Percentiles rank a stretch among this genome's conserved stretches.
Evolutionary conservation across 2,797 vertebrate species (phyloP).

Genomic region (Loris lydekkerianus): DNA sequence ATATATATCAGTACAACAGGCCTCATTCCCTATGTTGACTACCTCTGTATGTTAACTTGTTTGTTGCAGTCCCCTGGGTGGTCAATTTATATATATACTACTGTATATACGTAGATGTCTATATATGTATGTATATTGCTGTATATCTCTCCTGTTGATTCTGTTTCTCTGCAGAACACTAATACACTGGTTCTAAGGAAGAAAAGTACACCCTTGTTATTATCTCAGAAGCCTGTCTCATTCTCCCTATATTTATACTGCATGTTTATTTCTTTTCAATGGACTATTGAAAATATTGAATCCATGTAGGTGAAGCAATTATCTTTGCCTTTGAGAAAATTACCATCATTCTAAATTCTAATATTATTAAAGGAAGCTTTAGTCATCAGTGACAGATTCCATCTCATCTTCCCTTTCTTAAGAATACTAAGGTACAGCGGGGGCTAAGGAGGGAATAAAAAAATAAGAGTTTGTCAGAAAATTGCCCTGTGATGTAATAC

Average conservation of each 20-base stretch:
- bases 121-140: neutral
- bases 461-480: slow-evolving; percentile 16
- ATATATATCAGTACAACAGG: too few relatives aligned
- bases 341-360: neutral
- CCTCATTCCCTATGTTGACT: too few relatives aligned
- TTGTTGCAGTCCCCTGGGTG: too few relatives aligned
- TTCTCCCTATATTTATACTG: neutral
- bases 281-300: neutral
- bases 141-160: neutral
- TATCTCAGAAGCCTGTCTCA: neutral
- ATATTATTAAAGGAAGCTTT: neutral
- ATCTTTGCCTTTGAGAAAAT: slow-evolving; percentile 38
- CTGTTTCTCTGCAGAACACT: neutral
- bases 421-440: neutral
- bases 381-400: neutral
- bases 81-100: too few relatives aligned
- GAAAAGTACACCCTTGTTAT: neutral
- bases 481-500: neutral
- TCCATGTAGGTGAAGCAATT: neutral
- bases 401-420: slow-evolving; percentile 6
- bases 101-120: too few relatives aligned
- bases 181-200: neutral
- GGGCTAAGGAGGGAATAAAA: neutral
- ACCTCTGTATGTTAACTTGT: too few relatives aligned
- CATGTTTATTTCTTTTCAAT: neutral